These are phyloP conservation scores for Venturia canescens DNA, from an alignment of 1,140 invertebrate genomes.

Conservation along the genomic window DNA sequence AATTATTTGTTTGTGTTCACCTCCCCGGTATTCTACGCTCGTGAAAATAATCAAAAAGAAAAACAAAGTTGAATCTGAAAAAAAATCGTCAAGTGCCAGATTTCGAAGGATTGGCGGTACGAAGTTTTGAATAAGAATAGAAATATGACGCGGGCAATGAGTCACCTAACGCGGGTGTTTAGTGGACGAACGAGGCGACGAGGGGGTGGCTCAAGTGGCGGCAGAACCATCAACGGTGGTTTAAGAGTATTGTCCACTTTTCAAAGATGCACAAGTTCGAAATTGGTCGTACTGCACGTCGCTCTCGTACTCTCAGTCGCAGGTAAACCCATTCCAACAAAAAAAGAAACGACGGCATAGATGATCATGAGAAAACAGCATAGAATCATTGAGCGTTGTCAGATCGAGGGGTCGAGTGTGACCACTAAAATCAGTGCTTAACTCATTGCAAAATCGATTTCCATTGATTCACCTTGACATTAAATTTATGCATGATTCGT, in stretches of 20 bases:
- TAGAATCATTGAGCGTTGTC: background rate
- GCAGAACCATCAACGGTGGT: constrained; percentile 12
- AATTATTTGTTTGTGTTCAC: background rate
- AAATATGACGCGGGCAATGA: constrained; percentile 17
- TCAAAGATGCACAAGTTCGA: constrained; percentile 32
- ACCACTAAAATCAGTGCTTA: background rate
- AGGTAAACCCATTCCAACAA: constrained; percentile 38
- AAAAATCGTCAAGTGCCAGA: constrained; percentile 14
- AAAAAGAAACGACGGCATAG: background rate
- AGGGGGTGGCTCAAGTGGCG: constrained; percentile 18
- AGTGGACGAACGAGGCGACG: constrained; percentile 27
- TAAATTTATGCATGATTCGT: too few species aligned
- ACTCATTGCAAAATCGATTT: background rate
- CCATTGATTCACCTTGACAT: background rate
- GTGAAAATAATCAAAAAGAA: background rate
- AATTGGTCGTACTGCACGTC: constrained; percentile 40
- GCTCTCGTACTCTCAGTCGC: constrained; percentile 38
- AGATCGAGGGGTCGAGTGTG: background rate
- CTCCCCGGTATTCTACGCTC: background rate
- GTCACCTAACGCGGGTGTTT: constrained; percentile 25
- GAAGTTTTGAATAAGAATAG: constrained; percentile 1
- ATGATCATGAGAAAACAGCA: background rate
- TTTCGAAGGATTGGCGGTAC: constrained; percentile 4
- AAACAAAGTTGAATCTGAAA: background rate
- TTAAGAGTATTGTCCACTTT: constrained; percentile 35